Conservation (phyloP, 1,140 invertebrate species). For the Littorina saxatilis region DNA sequence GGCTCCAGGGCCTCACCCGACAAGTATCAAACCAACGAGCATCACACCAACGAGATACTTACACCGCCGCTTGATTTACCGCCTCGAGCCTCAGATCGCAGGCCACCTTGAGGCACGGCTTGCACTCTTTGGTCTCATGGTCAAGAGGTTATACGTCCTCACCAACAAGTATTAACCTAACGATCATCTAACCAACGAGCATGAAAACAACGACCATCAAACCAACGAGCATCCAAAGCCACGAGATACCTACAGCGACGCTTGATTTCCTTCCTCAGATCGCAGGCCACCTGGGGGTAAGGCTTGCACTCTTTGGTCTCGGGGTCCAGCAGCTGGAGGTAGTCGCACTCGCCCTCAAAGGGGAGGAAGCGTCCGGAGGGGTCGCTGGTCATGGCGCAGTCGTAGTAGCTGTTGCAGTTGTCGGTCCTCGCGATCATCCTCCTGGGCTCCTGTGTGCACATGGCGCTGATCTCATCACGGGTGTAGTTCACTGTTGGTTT, state of each 20-base stretch:
- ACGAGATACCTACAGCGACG: not conserved
- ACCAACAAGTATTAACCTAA: too few species aligned
- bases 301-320: not conserved
- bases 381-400: not conserved
- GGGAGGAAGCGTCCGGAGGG: not conserved
- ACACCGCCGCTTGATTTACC: not conserved
- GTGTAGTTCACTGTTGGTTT: not conserved
- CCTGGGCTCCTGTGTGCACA: not conserved
- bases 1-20: too few species aligned
- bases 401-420: constrained; percentile 2
- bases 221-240: too few species aligned
- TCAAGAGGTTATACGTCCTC: too few species aligned
- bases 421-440: not conserved
- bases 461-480: not conserved
- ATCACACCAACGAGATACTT: too few species aligned
- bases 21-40: too few species aligned
- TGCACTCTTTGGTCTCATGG: not conserved
- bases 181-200: too few species aligned
- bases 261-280: not conserved
- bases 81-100: not conserved
- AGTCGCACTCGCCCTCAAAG: not conserved
- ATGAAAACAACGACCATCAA: too few species aligned
- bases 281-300: not conserved
- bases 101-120: not conserved
- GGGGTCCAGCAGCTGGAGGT: not conserved